Conservation (phyloP, 2,113 vertebrate genomes). For the Bathybates hornii region DNA sequence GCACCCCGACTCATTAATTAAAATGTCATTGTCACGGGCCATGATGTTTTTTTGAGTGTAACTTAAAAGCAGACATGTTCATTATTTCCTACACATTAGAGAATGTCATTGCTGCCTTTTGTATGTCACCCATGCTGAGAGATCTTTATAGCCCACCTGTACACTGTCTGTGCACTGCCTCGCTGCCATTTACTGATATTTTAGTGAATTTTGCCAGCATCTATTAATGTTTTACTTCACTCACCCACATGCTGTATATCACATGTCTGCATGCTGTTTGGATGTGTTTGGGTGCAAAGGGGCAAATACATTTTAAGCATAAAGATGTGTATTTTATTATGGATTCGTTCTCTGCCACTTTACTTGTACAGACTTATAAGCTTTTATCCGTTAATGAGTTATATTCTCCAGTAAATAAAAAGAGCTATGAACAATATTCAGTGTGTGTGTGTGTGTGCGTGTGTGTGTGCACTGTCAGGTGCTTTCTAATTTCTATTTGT, state of each 20-base stretch:
- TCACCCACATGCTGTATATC: not conserved
- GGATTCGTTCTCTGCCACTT: not conserved
- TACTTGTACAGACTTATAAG: not conserved
- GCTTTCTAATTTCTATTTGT: conserved; percentile 43
- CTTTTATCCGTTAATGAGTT: conserved; percentile 38
- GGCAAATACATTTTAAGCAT: not conserved
- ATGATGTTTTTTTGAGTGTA: not conserved
- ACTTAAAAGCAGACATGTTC: not conserved
- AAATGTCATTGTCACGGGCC: not conserved
- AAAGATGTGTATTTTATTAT: not conserved
- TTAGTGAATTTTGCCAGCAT: not conserved
- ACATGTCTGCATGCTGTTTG: not conserved
- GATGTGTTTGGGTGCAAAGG: not conserved
- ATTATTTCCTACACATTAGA: not conserved
- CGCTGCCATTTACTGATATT: not conserved
- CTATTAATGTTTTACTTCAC: not conserved
- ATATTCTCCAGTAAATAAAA: conserved; percentile 12
- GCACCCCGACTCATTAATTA: not conserved
- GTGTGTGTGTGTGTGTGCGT: not conserved
- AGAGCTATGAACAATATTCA: not conserved
- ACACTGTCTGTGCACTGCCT: not conserved
- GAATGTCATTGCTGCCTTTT: not conserved
- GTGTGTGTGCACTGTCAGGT: not conserved
- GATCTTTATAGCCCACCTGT: not conserved
- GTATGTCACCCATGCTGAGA: not conserved